phyloP scores from a whole-genome alignment of 2,888 invertebrate species.

The Lamproptera curius region DNA sequence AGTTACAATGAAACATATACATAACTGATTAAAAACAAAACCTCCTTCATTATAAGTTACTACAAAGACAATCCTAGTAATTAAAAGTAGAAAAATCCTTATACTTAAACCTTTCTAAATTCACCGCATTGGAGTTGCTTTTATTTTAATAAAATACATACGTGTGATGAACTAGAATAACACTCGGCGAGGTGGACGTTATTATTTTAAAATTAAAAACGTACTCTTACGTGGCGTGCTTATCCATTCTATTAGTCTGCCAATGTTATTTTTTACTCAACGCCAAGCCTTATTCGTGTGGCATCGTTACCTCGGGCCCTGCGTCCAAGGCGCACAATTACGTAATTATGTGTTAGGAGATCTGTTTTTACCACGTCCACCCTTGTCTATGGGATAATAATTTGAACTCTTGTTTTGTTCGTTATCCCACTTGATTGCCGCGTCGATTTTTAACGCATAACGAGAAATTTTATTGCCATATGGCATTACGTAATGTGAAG shows the following conservation, averaged over 20 bases:
- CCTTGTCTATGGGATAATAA: constrained; percentile 74
- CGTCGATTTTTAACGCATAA: constrained; percentile 25
- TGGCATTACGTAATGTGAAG: constrained; percentile 14
- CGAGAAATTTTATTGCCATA: constrained; percentile 16
- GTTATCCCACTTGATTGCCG: constrained; percentile 58
- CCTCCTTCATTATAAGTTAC: too few relatives aligned
- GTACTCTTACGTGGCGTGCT: background rate
- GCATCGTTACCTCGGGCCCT: constrained; percentile 66
- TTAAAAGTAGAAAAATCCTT: too few relatives aligned
- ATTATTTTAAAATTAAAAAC: too few relatives aligned
- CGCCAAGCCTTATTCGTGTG: constrained; percentile 65
- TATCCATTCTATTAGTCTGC: constrained; percentile 27
- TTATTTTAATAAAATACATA: too few relatives aligned
- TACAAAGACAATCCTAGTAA: too few relatives aligned
- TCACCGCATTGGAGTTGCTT: too few relatives aligned
- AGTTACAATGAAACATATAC: too few relatives aligned
- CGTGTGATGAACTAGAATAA: too few relatives aligned
- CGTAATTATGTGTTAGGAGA: constrained; percentile 77
- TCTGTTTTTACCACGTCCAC: constrained; percentile 78
- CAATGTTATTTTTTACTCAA: constrained; percentile 61
- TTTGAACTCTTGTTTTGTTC: constrained; percentile 69
- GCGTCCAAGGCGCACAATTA: constrained; percentile 69
- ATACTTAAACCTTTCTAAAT: too few relatives aligned
- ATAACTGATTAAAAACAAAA: too few relatives aligned
- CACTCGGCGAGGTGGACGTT: too few relatives aligned